Evolutionary conservation across 2,113 vertebrate species (phyloP).

Genomic region (Cervus canadensis): DNA sequence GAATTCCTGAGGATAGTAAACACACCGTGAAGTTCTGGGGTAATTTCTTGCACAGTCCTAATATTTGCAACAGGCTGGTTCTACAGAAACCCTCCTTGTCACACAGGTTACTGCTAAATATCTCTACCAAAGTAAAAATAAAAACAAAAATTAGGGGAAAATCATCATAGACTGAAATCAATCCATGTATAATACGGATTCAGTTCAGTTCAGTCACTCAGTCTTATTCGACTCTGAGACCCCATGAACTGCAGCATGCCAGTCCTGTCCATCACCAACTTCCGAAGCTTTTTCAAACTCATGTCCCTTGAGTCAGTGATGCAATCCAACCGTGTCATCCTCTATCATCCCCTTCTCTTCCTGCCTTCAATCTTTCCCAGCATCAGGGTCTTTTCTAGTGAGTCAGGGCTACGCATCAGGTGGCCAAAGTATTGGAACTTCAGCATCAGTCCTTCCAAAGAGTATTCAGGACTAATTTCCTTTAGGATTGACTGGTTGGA

Average conservation of each 20-base stretch:
- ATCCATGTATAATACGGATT: background rate
- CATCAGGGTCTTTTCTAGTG: background rate
- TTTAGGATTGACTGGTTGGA: background rate
- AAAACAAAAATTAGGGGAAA: background rate
- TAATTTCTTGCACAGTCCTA: background rate
- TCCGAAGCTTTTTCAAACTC: background rate
- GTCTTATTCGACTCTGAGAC: background rate
- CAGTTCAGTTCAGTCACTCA: background rate
- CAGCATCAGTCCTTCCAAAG: background rate
- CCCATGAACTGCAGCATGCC: background rate
- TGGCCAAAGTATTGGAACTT: background rate
- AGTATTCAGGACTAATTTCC: background rate
- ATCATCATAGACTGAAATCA: background rate
- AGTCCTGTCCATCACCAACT: background rate
- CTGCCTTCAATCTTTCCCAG: background rate
- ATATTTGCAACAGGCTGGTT: background rate
- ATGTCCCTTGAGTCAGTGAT: background rate
- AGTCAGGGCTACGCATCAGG: background rate
- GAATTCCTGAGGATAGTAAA: background rate
- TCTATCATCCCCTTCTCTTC: background rate
- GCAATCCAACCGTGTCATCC: background rate
- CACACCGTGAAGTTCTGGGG: background rate
- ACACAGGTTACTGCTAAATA: background rate
- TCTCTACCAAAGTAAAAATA: background rate
- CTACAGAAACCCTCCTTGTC: background rate